Evolutionary conservation across 1,140 invertebrate genomes (phyloP), one percentile per base, ranked within the genome.

Genomic region (Proales similis): DNA sequence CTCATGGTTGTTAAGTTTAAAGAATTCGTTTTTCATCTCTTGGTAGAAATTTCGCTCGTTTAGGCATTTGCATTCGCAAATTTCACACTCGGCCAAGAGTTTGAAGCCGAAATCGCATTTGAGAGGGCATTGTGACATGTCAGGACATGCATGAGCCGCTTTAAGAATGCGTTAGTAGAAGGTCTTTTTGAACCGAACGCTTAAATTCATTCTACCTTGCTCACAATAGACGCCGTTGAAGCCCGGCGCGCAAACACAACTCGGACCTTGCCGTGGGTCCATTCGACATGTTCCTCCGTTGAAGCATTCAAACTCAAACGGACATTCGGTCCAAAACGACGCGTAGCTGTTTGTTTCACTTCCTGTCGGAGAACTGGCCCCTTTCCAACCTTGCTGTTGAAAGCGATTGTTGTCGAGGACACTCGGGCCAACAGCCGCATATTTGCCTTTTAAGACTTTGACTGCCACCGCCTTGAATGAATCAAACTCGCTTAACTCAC

Each of bases 51-150:
- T 53, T 24, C 42, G n/a, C 27, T 53, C 49, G 27, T 53, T 53
- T 17, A 53, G 20, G 29, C 49, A 53, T 26, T 20, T 53, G 26
- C 49, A 53, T 27, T 20, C 24, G 14, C 49, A 53, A 39, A 26
- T 53, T 36, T 53, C 32, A 38, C 49, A 53, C n/a, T 57, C 20
- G n/a, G 39, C 3, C n/a, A 42, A 19, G 39, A 57, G n/a, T 42
- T 42, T 57, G 30, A n/a, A 42, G 19, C 51, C 51, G 45, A 42
- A 57, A 24, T 57, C 51, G 32, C 51, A 57, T 42, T 57, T 43
- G 39, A 57, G 30, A 14, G 27, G 27, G 22, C 51, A 57, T 4
- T 19, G 3, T 3, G 7, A 26, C 26, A 57, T 39, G 45, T 57
- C 36, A 4, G 51, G 51, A 42, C 51, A 57, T 11, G 6, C 22